phyloP scores from a whole-genome alignment of 2,113 vertebrate genomes.

The Callocephalon fimbriatum region DNA sequence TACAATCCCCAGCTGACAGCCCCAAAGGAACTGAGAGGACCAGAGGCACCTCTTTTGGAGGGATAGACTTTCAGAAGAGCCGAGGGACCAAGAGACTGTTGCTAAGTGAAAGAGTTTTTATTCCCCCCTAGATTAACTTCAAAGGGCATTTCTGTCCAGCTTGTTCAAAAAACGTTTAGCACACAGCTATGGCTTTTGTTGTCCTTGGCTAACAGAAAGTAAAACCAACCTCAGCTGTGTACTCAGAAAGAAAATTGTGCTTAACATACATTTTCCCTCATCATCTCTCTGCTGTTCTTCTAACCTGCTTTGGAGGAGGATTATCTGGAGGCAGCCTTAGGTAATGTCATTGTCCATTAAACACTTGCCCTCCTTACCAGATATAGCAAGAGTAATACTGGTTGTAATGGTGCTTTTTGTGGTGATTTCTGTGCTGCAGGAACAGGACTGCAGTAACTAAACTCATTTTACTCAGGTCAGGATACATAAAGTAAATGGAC shows the following conservation, averaged over 20 bases:
- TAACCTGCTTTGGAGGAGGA: background rate
- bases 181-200: slow-evolving; percentile 46
- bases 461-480: background rate
- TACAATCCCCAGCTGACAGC: slow-evolving; percentile 10
- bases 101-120: slow-evolving; percentile 44
- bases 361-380: background rate
- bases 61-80: slow-evolving; percentile 41
- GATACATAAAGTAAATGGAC: background rate
- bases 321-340: background rate
- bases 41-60: slow-evolving; percentile 50
- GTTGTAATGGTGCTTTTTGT: background rate
- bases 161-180: slow-evolving; percentile 32
- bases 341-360: background rate
- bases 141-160: slow-evolving; percentile 52
- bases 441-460: background rate
- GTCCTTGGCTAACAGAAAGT: slow-evolving; percentile 49
- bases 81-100: background rate
- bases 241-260: background rate
- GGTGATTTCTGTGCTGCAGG: background rate
- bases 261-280: background rate
- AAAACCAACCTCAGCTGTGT: slow-evolving; percentile 5
- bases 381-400: background rate
- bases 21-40: slow-evolving; percentile 41
- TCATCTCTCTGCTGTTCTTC: background rate
- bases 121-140: slow-evolving; percentile 38